Evolutionary conservation across 1,140 invertebrate genomes (phyloP), one percentile per base, ranked within the genome.

Genomic region (Drosophila nikananu): DNA sequence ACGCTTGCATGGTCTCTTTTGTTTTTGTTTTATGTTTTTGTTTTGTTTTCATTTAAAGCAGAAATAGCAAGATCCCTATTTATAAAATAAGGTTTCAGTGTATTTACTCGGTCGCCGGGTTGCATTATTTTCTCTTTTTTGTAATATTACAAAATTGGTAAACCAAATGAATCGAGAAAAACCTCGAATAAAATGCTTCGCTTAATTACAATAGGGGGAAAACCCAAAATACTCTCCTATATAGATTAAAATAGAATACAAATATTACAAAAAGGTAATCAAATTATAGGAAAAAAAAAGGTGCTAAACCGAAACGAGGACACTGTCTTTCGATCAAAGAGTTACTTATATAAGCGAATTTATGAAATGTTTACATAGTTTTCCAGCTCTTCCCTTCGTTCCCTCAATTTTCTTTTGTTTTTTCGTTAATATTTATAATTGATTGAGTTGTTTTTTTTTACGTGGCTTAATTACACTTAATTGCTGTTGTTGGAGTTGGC

Each of bases 401-500:
- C 30, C 54, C 13, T 72, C 54, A 55, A 55, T 37, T 55, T 52
- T 19, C 12, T 15, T 57, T 57, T 55, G 21, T 21, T 37, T 55
- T 37, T 15, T 54, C 52, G 37, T 68, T 70, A 57, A 39, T 70
- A 70, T 74, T 42, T 48, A 75, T 76, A 64, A 49, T 75, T 76
- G 59, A 76, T 72, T 77, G 54, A 57, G 54, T 57, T 57, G 0
- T 25, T 25, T 25, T 25, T 27, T 27, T 57, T 57, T 23, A 57
- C 54, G 60, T 57, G 49, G 42, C 42, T 51, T 67, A 37, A 21
- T 75, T 41, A 35, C 75, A 52, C 49, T 25, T 77, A 77, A 68
- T 77, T 65, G 66, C 79, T 86, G 91, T 84, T 86, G 76, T 77
- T 83, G 74, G 84, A 81, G 91, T 84, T 86, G 76, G 76, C 80